Conservation (phyloP, 2,113 vertebrate genomes). For the Pyrgilauda ruficollis region DNA sequence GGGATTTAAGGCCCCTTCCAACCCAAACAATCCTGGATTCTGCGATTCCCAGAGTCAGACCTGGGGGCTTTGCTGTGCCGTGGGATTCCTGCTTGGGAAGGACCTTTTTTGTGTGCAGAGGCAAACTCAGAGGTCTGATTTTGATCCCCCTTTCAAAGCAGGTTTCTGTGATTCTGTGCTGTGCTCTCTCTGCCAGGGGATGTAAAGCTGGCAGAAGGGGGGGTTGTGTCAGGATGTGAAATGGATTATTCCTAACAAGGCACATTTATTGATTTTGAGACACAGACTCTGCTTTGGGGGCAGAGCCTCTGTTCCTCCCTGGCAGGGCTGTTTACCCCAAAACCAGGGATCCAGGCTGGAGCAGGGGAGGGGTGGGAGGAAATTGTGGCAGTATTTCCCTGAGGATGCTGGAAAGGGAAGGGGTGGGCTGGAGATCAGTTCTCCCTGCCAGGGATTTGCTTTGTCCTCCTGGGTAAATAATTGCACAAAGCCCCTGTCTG, state of each 20-base stretch:
- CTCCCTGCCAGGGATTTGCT: background rate
- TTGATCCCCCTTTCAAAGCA: background rate
- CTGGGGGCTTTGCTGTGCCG: background rate
- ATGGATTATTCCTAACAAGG: background rate
- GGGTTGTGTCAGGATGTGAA: background rate
- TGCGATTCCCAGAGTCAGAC: background rate
- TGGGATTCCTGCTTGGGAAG: background rate
- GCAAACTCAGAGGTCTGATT: background rate
- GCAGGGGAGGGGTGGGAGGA: background rate
- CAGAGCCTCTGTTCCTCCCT: background rate
- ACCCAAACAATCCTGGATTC: background rate
- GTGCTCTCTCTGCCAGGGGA: fast-evolving
- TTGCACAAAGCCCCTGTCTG: background rate
- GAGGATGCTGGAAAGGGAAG: background rate
- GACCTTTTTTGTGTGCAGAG: background rate
- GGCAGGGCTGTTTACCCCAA: background rate
- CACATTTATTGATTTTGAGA: background rate
- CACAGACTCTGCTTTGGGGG: background rate
- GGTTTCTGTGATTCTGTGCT: background rate
- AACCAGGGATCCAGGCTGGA: background rate
- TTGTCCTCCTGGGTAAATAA: background rate
- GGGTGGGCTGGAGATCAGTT: background rate
- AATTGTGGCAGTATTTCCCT: background rate
- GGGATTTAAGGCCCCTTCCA: background rate
- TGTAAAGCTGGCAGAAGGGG: background rate